Percentiles rank a stretch among this genome's conserved stretches.
Evolutionary conservation across 2,888 invertebrate genomes (phyloP).

Genomic region (Heteromyza rotundicornis): DNA sequence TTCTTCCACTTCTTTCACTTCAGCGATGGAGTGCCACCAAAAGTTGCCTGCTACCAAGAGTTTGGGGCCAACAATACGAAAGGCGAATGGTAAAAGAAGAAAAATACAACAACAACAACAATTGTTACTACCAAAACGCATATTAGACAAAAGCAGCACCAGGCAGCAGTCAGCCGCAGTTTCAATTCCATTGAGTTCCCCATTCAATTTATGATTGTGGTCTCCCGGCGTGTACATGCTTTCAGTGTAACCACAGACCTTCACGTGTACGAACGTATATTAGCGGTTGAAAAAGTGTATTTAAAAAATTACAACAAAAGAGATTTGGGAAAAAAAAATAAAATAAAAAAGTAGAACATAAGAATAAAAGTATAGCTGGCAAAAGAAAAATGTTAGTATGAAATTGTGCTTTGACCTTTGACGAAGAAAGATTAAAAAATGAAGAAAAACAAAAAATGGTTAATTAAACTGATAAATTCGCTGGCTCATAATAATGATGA

Average conservation of each 20-base stretch:
- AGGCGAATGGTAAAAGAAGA: not conserved
- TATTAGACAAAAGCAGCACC: not conserved
- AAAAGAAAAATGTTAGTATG: too few species aligned
- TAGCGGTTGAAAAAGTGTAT: not conserved
- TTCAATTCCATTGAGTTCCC: not conserved
- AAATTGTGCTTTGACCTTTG: too few species aligned
- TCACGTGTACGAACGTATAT: conserved; percentile 14
- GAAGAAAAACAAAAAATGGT: too few species aligned
- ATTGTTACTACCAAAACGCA: not conserved
- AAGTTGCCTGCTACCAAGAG: too few species aligned
- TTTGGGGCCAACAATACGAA: not conserved
- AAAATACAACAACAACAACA: not conserved
- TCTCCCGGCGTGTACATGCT: too few species aligned
- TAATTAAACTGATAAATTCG: too few species aligned
- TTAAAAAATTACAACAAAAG: not conserved
- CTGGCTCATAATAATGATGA: too few species aligned
- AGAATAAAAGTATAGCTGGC: too few species aligned
- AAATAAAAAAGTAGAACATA: not conserved
- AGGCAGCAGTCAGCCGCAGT: too few species aligned
- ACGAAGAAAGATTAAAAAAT: not conserved
- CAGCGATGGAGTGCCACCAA: too few species aligned
- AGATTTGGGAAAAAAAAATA: not conserved
- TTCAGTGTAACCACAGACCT: conserved; percentile 23
- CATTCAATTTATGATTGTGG: not conserved
- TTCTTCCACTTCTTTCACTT: too few species aligned